Evolutionary conservation across 2,113 vertebrate species (phyloP), one percentile per base, ranked within the genome.

Genomic region (Phycodurus eques): DNA sequence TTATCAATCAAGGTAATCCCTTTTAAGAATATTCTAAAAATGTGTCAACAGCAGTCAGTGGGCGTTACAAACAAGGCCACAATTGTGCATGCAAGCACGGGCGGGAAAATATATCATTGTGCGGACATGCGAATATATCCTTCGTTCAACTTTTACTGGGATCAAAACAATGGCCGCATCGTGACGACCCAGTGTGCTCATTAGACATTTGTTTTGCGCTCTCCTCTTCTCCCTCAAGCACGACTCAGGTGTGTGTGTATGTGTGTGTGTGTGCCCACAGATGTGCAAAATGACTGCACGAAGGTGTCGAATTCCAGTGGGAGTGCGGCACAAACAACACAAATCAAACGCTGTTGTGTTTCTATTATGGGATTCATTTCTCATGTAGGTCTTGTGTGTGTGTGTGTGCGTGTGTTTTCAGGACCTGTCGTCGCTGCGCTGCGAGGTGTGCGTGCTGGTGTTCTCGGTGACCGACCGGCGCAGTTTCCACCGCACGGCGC

Each of bases 401-500:
- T n/a, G n/a, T 27, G 42, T 39, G 20, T n/a, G 10, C 43, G 31
- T 80, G 35, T 66, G 59, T 76, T 53, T 69, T 61, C 91, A 91
- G 91, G 94, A 96, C 83, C 92, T 94, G 72, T 95, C 94, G 5
- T 88, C 92, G 62, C 91, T 95, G 87, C 92, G 88, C 13, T 95
- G 94, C 17, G 95, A 96, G 70, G 94, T 94, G 70, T 96, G 94
- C 72, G 92, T 96, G 77, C 88, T 96, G 84, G 93, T 96, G 82
- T 96, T 96, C 87, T 95, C 95, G 0, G 94, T 96, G 85, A 96
- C 95, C 0, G 95, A 96, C 87, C 89, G 95, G 49, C 83, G 90
- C 22, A 96, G 94, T 63, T 96, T 96, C 87, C 94, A 94, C 75
- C 93, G 93, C 63, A 93, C 95, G 0, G 94, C 94, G 62, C 94